These are phyloP conservation scores for Maconellicoccus hirsutus DNA, from an alignment of 1,140 invertebrate species.

Conservation along the genomic window DNA sequence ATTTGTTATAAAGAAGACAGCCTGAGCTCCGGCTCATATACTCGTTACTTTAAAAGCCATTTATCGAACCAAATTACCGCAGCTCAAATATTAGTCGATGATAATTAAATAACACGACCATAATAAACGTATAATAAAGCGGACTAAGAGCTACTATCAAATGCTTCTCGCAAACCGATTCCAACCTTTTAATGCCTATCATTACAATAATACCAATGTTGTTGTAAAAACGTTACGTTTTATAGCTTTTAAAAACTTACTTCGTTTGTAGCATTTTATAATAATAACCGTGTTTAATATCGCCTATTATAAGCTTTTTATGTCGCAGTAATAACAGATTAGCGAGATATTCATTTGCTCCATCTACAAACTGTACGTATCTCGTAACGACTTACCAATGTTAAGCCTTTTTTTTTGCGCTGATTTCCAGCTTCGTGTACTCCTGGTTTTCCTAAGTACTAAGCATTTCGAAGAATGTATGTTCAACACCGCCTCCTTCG, in stretches of 20 bases:
- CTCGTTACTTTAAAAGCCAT: not conserved
- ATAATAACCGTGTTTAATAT: not conserved
- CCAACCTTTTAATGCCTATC: not conserved
- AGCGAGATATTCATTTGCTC: not conserved
- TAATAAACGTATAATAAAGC: conserved; percentile 5
- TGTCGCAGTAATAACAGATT: not conserved
- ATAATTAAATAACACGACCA: not conserved
- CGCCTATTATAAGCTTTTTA: not conserved
- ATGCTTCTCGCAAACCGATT: not conserved
- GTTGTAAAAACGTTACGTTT: not conserved
- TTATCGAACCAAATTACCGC: not conserved
- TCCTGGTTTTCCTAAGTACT: too few relatives aligned
- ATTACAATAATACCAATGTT: conserved; percentile 9
- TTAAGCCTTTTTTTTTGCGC: too few relatives aligned
- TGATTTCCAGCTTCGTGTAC: too few relatives aligned
- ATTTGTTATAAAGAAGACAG: too few relatives aligned
- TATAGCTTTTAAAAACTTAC: not conserved
- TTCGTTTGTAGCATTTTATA: not conserved
- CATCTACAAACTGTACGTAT: too few relatives aligned
- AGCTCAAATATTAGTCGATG: conserved; percentile 3
- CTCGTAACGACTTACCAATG: too few relatives aligned
- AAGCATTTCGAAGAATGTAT: too few relatives aligned
- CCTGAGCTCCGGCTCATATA: too few relatives aligned
- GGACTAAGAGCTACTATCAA: not conserved
- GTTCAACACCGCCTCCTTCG: too few relatives aligned